Evolutionary conservation across 2,113 vertebrate genomes (phyloP).

Genomic region (Toxostoma redivivum): DNA sequence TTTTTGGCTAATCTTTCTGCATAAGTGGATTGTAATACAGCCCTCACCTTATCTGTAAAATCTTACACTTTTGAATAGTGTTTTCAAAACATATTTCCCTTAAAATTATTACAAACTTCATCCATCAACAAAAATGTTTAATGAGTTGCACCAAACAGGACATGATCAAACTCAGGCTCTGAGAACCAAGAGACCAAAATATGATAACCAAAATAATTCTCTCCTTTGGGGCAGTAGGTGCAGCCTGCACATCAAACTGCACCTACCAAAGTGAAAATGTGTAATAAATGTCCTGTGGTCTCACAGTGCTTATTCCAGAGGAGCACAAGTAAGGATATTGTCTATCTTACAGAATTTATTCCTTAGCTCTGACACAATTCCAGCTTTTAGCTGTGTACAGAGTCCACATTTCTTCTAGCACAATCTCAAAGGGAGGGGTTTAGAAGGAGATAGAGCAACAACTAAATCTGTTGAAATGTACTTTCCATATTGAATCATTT

Average conservation of each 20-base stretch:
- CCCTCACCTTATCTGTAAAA: background rate
- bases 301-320: background rate
- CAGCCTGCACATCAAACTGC: background rate
- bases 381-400: background rate
- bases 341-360: fast-evolving
- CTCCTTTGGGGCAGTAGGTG: background rate
- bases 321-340: background rate
- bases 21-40: background rate
- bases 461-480: background rate
- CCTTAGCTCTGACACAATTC: background rate
- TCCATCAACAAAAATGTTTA: background rate
- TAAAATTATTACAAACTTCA: background rate
- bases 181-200: background rate
- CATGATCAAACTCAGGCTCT: background rate
- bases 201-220: background rate
- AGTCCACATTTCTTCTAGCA: background rate
- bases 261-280: background rate
- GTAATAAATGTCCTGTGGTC: background rate
- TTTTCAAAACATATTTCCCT: background rate
- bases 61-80: background rate
- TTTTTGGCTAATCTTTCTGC: background rate
- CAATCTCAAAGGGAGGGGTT: background rate
- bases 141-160: background rate
- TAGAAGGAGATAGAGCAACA: background rate
- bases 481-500: background rate